These are phyloP conservation scores for Umimayanthus chanpuru DNA, from an alignment of 92 coral and sea anemone genomes.

Conservation along the genomic window DNA sequence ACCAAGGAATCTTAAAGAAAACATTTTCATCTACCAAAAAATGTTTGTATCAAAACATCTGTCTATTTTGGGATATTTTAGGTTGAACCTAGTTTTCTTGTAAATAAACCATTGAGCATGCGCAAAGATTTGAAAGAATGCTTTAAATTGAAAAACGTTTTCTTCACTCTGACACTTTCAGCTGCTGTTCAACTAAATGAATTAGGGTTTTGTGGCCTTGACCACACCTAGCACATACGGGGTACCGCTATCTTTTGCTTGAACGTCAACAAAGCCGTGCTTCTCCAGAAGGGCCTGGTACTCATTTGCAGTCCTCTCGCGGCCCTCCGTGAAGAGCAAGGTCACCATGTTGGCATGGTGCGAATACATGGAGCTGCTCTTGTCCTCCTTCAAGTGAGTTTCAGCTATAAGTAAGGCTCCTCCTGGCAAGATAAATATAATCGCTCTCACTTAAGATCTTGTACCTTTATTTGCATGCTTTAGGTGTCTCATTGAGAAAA, in stretches of 20 bases:
- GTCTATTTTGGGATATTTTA: too few species aligned
- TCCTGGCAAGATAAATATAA: not conserved
- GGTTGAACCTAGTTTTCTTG: too few species aligned
- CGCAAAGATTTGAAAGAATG: too few species aligned
- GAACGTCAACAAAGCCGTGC: constrained; percentile 32
- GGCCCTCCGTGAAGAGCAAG: constrained; percentile 43
- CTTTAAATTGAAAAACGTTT: not conserved
- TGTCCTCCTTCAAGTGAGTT: constrained; percentile 33
- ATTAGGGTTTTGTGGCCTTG: constrained; percentile 32
- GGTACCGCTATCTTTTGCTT: constrained; percentile 22
- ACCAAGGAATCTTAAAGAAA: too few species aligned
- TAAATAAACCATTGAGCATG: too few species aligned
- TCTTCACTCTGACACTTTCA: not conserved
- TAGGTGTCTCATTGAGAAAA: too few species aligned
- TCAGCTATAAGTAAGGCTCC: constrained; percentile 39
- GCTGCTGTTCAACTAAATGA: not conserved
- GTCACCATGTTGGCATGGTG: constrained; percentile 39
- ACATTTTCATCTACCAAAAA: too few species aligned
- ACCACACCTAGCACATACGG: constrained; percentile 34
- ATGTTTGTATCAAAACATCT: too few species aligned
- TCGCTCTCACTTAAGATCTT: not conserved
- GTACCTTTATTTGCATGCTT: too few species aligned
- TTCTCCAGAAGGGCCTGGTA: constrained; percentile 31
- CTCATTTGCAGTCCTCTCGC: constrained; percentile 42
- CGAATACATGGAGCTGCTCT: constrained; percentile 32